phyloP scores from a whole-genome alignment of 1,140 invertebrate species.

The Patella vulgata region DNA sequence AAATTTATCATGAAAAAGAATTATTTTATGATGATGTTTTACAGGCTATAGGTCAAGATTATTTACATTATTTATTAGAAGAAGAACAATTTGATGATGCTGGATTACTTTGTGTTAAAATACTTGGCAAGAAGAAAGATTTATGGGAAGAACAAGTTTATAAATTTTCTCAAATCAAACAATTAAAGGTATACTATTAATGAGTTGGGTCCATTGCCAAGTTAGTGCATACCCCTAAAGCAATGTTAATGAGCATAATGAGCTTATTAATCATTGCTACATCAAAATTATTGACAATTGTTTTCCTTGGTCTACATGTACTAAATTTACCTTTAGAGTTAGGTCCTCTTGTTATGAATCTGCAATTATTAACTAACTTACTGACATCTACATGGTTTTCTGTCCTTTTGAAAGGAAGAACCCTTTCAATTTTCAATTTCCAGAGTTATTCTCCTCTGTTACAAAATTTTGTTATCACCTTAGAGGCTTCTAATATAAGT shows the following conservation, averaged over 20 bases:
- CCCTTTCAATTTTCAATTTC: no score
- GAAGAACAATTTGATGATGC: conserved; percentile 82
- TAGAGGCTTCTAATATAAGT: no score
- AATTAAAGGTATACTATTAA: conserved; percentile 75
- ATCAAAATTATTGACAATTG: no score
- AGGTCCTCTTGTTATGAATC: no score
- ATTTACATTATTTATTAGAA: conserved; percentile 84
- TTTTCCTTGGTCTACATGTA: no score
- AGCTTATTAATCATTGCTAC: no score
- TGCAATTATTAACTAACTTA: no score
- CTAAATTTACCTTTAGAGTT: neutral
- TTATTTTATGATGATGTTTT: conserved; percentile 72
- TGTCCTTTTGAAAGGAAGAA: no score
- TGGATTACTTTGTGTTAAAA: conserved; percentile 83
- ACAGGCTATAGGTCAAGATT: conserved; percentile 81
- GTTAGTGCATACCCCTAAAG: neutral
- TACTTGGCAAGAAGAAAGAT: conserved; percentile 79
- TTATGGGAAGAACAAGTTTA: conserved; percentile 95
- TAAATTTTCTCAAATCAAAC: conserved; percentile 87
- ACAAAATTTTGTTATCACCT: no score
- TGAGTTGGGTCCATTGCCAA: neutral
- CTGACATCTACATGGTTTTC: no score
- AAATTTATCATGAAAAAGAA: conserved; percentile 70
- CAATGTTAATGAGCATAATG: no score
- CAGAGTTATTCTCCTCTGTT: no score